Evolutionary conservation across 2,888 invertebrate species (phyloP), one percentile per base, ranked within the genome.

Genomic region (Falcaria lacertinaria): DNA sequence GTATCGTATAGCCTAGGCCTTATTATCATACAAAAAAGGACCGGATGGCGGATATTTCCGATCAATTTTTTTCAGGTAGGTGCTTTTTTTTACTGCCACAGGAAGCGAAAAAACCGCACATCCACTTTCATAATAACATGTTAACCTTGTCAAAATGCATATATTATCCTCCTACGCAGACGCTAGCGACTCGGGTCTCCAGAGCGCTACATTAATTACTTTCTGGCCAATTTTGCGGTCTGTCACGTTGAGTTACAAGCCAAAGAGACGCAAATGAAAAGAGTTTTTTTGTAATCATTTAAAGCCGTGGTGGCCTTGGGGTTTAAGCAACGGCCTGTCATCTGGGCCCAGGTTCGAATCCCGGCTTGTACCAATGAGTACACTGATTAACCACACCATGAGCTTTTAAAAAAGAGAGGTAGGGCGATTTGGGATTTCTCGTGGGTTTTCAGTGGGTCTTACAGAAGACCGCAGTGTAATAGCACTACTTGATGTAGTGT

Each of bases 201-300:
- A 48, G 52, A 58, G 47, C 54, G 49, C 50, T 61, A 61, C 69
- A 77, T 77, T 79, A 77, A 80, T 80, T 77, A 73, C 68, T 70
- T 76, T 77, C 75, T 72, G 73, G 66, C 73, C 73, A 80, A 81
- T 81, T 81, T 80, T 62, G 74, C 73, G 70, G 66, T 57, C 69
- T 79, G 78, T 77, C 79, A 75, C 70, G 64, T 69, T 72, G 67
- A 64, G 64, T 64, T 71, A 71, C 74, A 67, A 66, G 70, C 71
- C 68, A 69, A 70, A 72, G 64, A 60, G 60, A 64, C 65, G 61
- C 54, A 55, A 43, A 39, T 50, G 51, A 53, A 64, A n/a, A 68
- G 64, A 52, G 57, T 48, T 43, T 68, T 65, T 64, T 64, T 59
- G n/a, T 39, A 32, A 17, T 15, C 19, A 4, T 19, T n/a, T n/a